Evolutionary conservation across 2,888 invertebrate genomes (phyloP).

Genomic region (Harpagoxenus sublaevis): DNA sequence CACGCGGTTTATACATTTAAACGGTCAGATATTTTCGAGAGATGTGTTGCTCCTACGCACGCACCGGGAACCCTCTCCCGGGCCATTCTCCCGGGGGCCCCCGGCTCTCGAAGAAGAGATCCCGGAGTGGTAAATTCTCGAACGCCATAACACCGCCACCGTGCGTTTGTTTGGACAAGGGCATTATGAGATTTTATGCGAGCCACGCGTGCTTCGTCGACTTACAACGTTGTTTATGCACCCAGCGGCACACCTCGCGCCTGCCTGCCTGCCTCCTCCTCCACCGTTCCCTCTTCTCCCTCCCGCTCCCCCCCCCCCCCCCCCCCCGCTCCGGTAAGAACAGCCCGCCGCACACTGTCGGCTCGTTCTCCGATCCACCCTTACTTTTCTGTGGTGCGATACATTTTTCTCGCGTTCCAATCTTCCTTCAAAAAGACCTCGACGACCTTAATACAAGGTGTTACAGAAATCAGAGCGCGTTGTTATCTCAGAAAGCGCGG

Average conservation of each 20-base stretch:
- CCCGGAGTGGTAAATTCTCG: constrained; percentile 77
- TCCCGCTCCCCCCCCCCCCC: background rate
- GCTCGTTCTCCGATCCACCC: background rate
- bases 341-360: background rate
- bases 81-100: constrained; percentile 5
- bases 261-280: constrained; percentile 28
- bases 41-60: constrained; percentile 26
- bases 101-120: constrained; percentile 52
- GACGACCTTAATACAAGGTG: background rate
- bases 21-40: constrained; percentile 49
- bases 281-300: background rate
- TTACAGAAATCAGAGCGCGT: constrained; percentile 32
- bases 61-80: constrained; percentile 12
- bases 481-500: constrained; percentile 50
- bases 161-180: constrained; percentile 83
- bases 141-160: constrained; percentile 76
- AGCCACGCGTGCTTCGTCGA: constrained; percentile 73
- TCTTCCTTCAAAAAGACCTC: background rate
- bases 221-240: constrained; percentile 73
- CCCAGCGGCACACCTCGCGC: constrained; percentile 61
- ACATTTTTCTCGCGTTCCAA: background rate
- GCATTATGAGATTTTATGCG: constrained; percentile 84
- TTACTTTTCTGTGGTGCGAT: background rate
- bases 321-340: background rate
- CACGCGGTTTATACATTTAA: background rate